Base-by-base conservation (phyloP, 2,888 invertebrate genomes). In the Netelia melanura region DNA sequence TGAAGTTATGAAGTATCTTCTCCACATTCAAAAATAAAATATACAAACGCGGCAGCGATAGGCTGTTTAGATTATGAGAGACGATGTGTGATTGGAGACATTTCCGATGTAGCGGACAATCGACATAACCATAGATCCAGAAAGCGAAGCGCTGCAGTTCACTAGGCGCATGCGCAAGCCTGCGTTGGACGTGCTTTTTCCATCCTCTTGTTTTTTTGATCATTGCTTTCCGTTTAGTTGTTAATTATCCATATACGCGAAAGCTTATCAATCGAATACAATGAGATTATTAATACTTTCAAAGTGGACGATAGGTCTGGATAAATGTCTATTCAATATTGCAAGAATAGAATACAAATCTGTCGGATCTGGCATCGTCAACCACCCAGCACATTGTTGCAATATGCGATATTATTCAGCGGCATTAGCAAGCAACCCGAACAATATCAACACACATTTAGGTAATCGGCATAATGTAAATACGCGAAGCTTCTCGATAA, bases 401-500 rank as follows among this genome's bases (percentile, higher is more conserved):
- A 75, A 48, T 21, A 58, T 56, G n/a, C 65, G 38, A 21, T 43
- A 6, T 48, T 70, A 14, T 52, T 43, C 65, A 30, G 1, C 38
- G 38, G 9, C 23, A 30, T 23, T 58, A 3, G 9, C n/a, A 44
- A 74, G 52, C 30, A 58, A 65, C 25, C 2, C 17, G 17, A 67
- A 75, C 30, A 61, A 68, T 25, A 25, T 1, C 1, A 9, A 65
- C n/a, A 43, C 10, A 79, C 11, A 11, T 2, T 23, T 1, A 8
- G 17, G 3, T 43, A 61, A 11, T 56, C 23, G 10, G n/a, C 43
- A 23, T 21, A 48, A 67, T 0, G n/a, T 5, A 0, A 23, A 43
- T 38, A n/a, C n/a, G 5, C 65, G 76, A 79, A 75, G 25, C 62
- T 85, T 87, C n/a, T 68, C 72, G 5, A 65, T 67, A 5, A 78